Percentiles rank a stretch among this genome's conserved stretches.
Conservation (phyloP, 2,888 invertebrate species). For the Harmothoe impar region DNA sequence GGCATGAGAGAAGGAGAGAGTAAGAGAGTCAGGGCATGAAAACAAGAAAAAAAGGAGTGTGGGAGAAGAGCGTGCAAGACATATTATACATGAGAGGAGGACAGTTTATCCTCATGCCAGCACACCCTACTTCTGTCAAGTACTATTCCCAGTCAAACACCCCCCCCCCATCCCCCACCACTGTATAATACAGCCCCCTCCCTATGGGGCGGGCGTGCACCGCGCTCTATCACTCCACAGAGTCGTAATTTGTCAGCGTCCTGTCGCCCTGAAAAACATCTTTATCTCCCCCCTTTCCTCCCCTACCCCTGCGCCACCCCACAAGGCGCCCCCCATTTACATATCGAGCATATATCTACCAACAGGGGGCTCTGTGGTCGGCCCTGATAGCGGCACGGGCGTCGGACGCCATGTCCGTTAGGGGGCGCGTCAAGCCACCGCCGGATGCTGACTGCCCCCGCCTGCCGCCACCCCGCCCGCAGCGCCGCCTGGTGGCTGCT, state of each 20-base stretch:
- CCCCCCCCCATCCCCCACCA: neutral
- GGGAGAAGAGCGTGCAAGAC: neutral
- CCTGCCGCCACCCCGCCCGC: neutral
- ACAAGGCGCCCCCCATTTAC: slow-evolving; percentile 29
- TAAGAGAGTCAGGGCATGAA: too few species aligned
- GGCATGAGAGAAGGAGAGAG: too few species aligned
- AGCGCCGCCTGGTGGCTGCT: slow-evolving; percentile 48
- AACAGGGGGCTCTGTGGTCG: slow-evolving; percentile 40
- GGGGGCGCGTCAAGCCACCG: neutral
- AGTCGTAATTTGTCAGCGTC: slow-evolving; percentile 56
- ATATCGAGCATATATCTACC: slow-evolving; percentile 50
- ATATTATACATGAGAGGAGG: neutral
- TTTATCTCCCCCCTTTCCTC: neutral
- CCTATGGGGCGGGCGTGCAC: neutral
- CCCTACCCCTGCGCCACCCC: neutral
- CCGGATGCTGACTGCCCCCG: slow-evolving; percentile 8
- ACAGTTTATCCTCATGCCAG: neutral
- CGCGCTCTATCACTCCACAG: slow-evolving; percentile 17
- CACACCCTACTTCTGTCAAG: too few species aligned
- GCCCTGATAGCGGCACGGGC: slow-evolving; percentile 40
- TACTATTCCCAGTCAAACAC: too few species aligned
- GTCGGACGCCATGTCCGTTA: neutral
- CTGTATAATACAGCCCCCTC: neutral
- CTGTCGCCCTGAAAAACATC: slow-evolving; percentile 31
- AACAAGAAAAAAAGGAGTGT: too few species aligned